Percentiles rank a stretch among this genome's conserved stretches.
Evolutionary conservation across 2,888 invertebrate genomes (phyloP).

Genomic region (Plutella xylostella): DNA sequence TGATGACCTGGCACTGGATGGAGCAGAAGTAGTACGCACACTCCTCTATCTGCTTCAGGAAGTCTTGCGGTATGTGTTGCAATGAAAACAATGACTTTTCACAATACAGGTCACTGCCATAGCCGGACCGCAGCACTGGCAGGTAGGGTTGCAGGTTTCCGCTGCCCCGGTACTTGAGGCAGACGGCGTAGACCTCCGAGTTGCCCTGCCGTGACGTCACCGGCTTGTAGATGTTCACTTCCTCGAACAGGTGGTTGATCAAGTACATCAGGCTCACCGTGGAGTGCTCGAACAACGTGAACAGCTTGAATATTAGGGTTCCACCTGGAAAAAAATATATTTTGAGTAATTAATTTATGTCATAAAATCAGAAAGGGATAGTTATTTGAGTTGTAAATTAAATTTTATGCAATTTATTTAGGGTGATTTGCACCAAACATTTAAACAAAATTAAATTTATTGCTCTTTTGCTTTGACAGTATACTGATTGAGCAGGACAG

Average conservation of each 20-base stretch:
- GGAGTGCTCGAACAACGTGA: constrained; percentile 89
- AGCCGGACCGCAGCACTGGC: constrained; percentile 43
- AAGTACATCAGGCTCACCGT: constrained; percentile 84
- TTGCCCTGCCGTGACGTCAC: constrained; percentile 95
- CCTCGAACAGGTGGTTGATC: constrained; percentile 78
- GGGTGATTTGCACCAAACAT: no score
- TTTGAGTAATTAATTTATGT: no score
- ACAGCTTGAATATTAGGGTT: constrained; percentile 86
- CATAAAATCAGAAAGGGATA: no score
- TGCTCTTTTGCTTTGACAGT: no score
- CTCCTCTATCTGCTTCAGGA: constrained; percentile 73
- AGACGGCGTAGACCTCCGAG: constrained; percentile 91
- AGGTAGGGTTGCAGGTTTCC: constrained; percentile 46
- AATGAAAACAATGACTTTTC: constrained; percentile 69
- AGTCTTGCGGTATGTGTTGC: constrained; percentile 70
- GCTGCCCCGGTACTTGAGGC: constrained; percentile 70
- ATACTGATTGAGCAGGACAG: no score
- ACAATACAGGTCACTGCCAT: constrained; percentile 49
- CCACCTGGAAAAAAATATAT: constrained; percentile 75
- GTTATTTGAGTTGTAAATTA: no score
- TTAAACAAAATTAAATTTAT: no score
- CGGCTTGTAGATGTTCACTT: constrained; percentile 86
- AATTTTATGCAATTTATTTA: no score
- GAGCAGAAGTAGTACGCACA: constrained; percentile 76
- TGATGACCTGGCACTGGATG: constrained; percentile 75